Evolutionary conservation across 2,888 invertebrate species (phyloP).

Genomic region (Gymnoscelis rufifasciata): DNA sequence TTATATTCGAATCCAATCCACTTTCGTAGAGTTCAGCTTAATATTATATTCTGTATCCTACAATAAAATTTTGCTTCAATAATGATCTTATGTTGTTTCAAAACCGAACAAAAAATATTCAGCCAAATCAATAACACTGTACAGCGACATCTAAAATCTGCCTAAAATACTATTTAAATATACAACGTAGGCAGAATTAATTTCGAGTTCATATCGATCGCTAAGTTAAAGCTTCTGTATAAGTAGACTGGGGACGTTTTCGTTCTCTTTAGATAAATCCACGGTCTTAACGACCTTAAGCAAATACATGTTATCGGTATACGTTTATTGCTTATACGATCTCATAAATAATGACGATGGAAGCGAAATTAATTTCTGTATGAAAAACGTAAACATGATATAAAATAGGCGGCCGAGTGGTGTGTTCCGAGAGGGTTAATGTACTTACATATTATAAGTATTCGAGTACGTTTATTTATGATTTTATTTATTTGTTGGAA

Average conservation of each 20-base stretch:
- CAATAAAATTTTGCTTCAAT: too few species aligned
- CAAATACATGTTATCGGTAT: slow-evolving; percentile 75
- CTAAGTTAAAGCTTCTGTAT: slow-evolving; percentile 36
- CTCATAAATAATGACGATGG: slow-evolving; percentile 72
- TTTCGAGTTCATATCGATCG: not conserved
- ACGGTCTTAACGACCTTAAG: slow-evolving; percentile 72
- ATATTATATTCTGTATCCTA: too few species aligned
- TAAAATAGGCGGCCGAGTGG: slow-evolving; percentile 44
- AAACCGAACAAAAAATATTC: too few species aligned
- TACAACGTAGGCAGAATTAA: too few species aligned
- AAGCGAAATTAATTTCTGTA: slow-evolving; percentile 74
- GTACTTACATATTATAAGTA: slow-evolving; percentile 39
- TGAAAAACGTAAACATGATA: slow-evolving; percentile 56
- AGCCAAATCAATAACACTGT: too few species aligned
- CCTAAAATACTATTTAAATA: too few species aligned
- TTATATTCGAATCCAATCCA: too few species aligned
- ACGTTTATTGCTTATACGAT: slow-evolving; percentile 75
- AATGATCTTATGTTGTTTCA: too few species aligned
- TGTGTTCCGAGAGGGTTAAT: slow-evolving; percentile 37
- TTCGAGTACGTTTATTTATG: not conserved
- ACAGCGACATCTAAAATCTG: too few species aligned
- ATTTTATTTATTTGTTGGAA: not conserved
- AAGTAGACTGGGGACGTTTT: slow-evolving; percentile 70
- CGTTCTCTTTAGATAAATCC: slow-evolving; percentile 77
- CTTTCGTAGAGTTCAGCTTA: too few species aligned